Percentiles rank a stretch among this genome's conserved stretches.
phyloP scores from a whole-genome alignment of 2,113 vertebrate genomes.

The Ptilonorhynchus violaceus region DNA sequence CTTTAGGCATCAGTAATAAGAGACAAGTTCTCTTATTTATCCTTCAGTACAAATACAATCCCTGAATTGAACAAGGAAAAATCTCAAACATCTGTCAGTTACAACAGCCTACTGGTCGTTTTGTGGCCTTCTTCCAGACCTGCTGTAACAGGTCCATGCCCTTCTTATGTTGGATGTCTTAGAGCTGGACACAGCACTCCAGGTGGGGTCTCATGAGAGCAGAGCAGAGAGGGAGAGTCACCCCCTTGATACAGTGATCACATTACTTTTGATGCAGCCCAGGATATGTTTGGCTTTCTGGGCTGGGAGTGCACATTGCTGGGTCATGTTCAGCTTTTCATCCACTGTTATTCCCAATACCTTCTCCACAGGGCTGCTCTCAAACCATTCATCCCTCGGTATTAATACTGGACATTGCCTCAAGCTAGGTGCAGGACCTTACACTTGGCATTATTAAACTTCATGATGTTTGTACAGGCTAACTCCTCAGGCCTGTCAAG shows the following conservation, averaged over 20 bases:
- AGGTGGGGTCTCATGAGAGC: not conserved
- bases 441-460: not conserved
- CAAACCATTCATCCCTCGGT: not conserved
- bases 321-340: not conserved
- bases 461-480: not conserved
- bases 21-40: not conserved
- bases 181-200: not conserved
- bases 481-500: not conserved
- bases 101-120: not conserved
- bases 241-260: not conserved
- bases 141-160: not conserved
- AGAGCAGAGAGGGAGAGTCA: not conserved
- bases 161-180: too few species aligned
- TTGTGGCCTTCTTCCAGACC: not conserved
- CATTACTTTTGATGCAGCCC: accelerated
- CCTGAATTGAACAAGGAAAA: not conserved
- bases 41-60: not conserved
- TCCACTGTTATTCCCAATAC: not conserved
- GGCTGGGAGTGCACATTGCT: accelerated
- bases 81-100: not conserved
- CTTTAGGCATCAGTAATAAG: not conserved
- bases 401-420: not conserved
- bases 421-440: not conserved
- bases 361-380: not conserved
- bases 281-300: not conserved